Base-by-base conservation (phyloP, 2,113 vertebrate species). In the Tiliqua scincoides region DNA sequence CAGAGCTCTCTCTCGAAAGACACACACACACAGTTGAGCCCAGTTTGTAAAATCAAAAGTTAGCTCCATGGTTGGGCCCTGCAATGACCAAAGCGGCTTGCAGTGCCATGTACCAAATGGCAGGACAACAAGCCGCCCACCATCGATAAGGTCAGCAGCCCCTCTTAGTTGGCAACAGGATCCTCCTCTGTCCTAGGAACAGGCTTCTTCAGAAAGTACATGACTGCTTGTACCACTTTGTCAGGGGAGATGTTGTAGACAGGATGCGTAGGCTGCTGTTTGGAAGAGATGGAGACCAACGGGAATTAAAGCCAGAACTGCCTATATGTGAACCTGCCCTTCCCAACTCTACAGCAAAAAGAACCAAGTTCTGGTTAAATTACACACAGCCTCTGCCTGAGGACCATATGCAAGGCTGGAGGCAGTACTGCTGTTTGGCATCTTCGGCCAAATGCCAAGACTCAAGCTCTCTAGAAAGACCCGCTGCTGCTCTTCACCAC, bases 181-280 rank as follows among this genome's bases (percentile, higher is more conserved):
- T 76, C 83, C 0, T 83, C 90, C 84, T 94, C 91, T 67, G 92
- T 86, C 78, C 82, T 89, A 59, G 98, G 98, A 87, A 98, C 90
- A 0, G 98, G 95, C 92, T 98, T 96, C 94, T 93, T 96, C 91
- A 96, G 96, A 87, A 99, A 99, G 88, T 98, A 89, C 90, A 97
- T 94, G 86, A 98, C 93, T 0, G 98, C 99, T 63, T 92, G 95
- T 84, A 96, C 96, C 89, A 99, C 98, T 93, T 98, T 99, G 81
- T 98, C 98, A 0, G 99, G 99, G 65, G 96, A 94, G 30, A 99
- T 98, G 94, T 99, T 99, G 97, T 99, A 99, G 54, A 99, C 98
- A 0, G 99, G 98, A 91, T 99, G 98, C 0, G 98, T 99, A 30
- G 98, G 96, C 78, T 97, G 98, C 99, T 99, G 93, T 21, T 75